Base-by-base conservation (phyloP, 2,113 vertebrate species). In the Muscicapa adusta region DNA sequence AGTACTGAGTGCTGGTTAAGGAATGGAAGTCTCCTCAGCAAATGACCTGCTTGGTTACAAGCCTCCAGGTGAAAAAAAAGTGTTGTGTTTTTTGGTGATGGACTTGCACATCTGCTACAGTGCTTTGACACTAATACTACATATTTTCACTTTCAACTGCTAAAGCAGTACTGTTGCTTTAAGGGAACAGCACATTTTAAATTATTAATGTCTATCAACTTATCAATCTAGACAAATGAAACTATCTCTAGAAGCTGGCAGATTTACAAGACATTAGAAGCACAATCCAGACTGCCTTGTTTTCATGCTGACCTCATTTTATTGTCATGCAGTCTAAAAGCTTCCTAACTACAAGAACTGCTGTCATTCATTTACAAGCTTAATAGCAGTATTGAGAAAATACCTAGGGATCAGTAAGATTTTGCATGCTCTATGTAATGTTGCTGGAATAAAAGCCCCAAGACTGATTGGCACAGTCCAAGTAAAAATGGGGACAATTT, bases 281-380 rank as follows among this genome's bases (percentile, higher is more conserved):
- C 31, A 91, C 60, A 79, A 88, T 68, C 42, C 54, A 82, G 66
- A 68, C 45, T 57, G 85, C 31, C 38, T 51, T 68, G 45, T 94
- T 87, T 66, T 75, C 58, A 73, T 29, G 74, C 25, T 94, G 88
- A 93, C 71, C 85, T 96, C 45, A 76, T 73, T 93, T 96, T 73
- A 72, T 25, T 70, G 45, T 79, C 50, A 65, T 14, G 28, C 54
- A 73, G 50, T 53, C 61, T 50, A 65, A 68, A 91, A 72, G 66
- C 57, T 91, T 72, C 61, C 67, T 43, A 26, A 45, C 53, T 76
- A 26, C 40, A 75, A 91, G 15, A 28, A 93, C 10, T 68, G 53
- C 57, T 48, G 26, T 43, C 53, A 67, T 47, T 87, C 43, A 75
- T 73, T 66, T 62, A 73, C 31, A 76, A 89, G 51, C 78, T 85